Base-by-base conservation (phyloP, 2,113 vertebrate genomes). In the Jaculus jaculus region DNA sequence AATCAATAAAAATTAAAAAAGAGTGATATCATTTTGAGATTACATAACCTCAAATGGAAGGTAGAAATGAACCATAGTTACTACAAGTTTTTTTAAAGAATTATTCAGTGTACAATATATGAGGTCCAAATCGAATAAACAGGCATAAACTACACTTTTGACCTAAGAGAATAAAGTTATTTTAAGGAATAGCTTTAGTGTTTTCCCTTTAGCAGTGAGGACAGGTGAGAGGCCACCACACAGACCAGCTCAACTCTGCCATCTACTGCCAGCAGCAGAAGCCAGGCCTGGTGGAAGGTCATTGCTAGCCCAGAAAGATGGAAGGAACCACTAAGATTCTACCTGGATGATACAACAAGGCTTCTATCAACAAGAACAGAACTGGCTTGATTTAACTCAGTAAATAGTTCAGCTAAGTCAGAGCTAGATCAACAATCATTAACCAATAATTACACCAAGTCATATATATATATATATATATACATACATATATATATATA, bases 191-290 rank as follows among this genome's bases (percentile, higher is more conserved):
- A 42, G 51, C 5, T 84, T 71, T 84, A 75, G 17, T 37, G n/a
- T 30, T 87, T 89, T 42, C 61, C 26, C 28, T 51, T 84, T 10
- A 79, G 32, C 60, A 61, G 9, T 16, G 51, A 82, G 87, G 66
- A 73, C 54, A 85, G 21, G 20, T 68, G 30, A 95, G 68, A 92
- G 28, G 18, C 30, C 39, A 75, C 15, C 47, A n/a, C 32, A 63
- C 83, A 87, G 80, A 24, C 85, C 90, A 92, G 85, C 90, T 95
- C 91, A 95, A 74, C 32, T 93, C 93, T 96, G 94, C 93, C 94
- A 92, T 54, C 93, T 95, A 37, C 94, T 96, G 88, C 88, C 78
- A 21, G 47, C 63, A 73, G 63, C 24, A 66, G 84, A 84, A 80
- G 83, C 86, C 79, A 30, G 51, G 28, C 37, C 3, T 69, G 60